Evolutionary conservation across 2,797 vertebrate genomes (phyloP).

Genomic region (Ctenopoma kingsleyae): DNA sequence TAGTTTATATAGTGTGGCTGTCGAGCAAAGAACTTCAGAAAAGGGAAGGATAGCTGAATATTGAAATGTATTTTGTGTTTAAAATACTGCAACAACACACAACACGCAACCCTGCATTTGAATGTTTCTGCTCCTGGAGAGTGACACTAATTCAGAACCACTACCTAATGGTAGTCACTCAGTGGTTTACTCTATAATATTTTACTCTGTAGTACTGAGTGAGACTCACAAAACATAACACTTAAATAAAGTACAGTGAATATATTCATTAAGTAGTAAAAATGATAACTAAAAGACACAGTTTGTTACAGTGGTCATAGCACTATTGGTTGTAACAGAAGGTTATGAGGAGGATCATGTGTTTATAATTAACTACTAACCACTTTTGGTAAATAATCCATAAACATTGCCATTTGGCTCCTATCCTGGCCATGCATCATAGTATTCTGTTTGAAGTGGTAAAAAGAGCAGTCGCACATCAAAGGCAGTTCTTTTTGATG

Average conservation of each 20-base stretch:
- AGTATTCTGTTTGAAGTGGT: slow-evolving; percentile 77
- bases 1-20: neutral
- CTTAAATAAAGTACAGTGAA: no score
- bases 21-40: slow-evolving; percentile 5
- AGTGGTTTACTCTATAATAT: no score
- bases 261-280: no score
- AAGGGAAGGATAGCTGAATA: slow-evolving; percentile 10
- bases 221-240: no score
- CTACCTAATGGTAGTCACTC: no score
- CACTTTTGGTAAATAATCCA: slow-evolving; percentile 54
- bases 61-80: slow-evolving; percentile 8
- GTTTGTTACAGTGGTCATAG: slow-evolving; percentile 5
- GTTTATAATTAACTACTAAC: slow-evolving; percentile 53
- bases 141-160: no score
- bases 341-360: slow-evolving; percentile 23
- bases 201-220: no score
- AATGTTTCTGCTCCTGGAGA: neutral
- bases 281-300: neutral
- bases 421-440: slow-evolving; percentile 43
- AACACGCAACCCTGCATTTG: neutral
- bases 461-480: slow-evolving; percentile 64
- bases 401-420: slow-evolving; percentile 66
- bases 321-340: slow-evolving; percentile 22
- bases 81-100: neutral
- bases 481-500: slow-evolving; percentile 69